Evolutionary conservation across 1,140 invertebrate species (phyloP), one percentile per base, ranked within the genome.

Genomic region (Papilio machaon): DNA sequence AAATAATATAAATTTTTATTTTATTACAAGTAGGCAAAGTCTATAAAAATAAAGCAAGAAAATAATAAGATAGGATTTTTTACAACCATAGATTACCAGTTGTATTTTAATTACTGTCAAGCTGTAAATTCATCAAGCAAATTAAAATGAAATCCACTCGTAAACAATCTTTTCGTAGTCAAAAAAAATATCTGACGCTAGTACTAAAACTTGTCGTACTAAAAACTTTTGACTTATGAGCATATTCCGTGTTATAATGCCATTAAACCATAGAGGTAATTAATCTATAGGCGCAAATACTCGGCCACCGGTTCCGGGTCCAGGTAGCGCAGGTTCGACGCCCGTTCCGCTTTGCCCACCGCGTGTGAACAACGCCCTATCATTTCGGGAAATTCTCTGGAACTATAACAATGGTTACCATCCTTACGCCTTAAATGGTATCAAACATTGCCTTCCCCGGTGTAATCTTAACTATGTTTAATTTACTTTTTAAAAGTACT

Each of bases 351-450:
- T 82, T 67, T 80, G 80, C 70, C 73, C 79, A 8, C 35, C 73
- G 76, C 83, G 83, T 84, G 83, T 82, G 80, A 82, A 82, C 78
- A 52, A 79, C 23, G 52, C 82, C 79, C 78, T 82, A 84, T 84
- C 80, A 84, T 84, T 84, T 84, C 74, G 83, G 78, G 80, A 76
- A 80, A 82, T 23, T 49, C 73, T 60, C 43, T 79, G 60, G 38
- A 79, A 67, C 60, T 19, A 75, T 75, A 73, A 47, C 73, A 74
- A 74, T 74, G 38, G 43, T 13, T 47, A 46, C 15, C 23, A 74
- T 47, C 73, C 64, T 70, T 70, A 67, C 13, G 30, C 64, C 30
- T 67, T 67, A 35, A 70, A 70, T 64, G 11, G 64, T 35, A 15
- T 6, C 11, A 2, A 64, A 64, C 10, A 64, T 70, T 35, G 23